Evolutionary conservation across 1,140 invertebrate genomes (phyloP).

Genomic region (Diabrotica virgifera): DNA sequence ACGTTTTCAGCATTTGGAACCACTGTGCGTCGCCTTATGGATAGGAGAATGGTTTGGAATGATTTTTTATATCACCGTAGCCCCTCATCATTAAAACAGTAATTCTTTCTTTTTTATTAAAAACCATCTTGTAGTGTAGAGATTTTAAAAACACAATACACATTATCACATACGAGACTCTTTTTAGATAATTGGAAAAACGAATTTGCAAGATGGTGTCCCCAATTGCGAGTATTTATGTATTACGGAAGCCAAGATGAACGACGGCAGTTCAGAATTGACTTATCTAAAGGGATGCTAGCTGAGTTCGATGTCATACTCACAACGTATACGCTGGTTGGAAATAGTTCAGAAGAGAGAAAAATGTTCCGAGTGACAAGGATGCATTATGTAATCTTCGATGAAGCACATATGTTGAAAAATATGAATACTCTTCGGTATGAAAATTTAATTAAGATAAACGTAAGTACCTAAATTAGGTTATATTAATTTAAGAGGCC

Average conservation of each 20-base stretch:
- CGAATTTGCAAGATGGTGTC: slow-evolving; percentile 84
- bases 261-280: slow-evolving; percentile 69
- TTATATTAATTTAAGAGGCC: too few species aligned
- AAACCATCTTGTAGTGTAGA: too few species aligned
- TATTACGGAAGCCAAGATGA: slow-evolving; percentile 90
- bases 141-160: too few species aligned
- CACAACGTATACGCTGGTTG: slow-evolving; percentile 84
- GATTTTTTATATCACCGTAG: too few species aligned
- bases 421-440: slow-evolving; percentile 93
- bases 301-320: slow-evolving; percentile 79
- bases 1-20: too few species aligned
- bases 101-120: too few species aligned
- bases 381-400: slow-evolving; percentile 92
- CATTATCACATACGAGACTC: too few species aligned
- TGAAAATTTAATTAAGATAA: slow-evolving; percentile 83
- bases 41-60: too few species aligned
- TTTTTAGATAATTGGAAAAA: slow-evolving; percentile 81
- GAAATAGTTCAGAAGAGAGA: slow-evolving; percentile 81
- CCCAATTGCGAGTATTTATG: slow-evolving; percentile 71
- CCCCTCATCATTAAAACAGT: too few species aligned
- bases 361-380: slow-evolving; percentile 85
- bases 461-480: slow-evolving; percentile 53
- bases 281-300: slow-evolving; percentile 72
- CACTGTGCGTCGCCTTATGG: too few species aligned
- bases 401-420: slow-evolving; percentile 97